phyloP scores from a whole-genome alignment of 2,113 vertebrate genomes.

The Taurulus bubalis region DNA sequence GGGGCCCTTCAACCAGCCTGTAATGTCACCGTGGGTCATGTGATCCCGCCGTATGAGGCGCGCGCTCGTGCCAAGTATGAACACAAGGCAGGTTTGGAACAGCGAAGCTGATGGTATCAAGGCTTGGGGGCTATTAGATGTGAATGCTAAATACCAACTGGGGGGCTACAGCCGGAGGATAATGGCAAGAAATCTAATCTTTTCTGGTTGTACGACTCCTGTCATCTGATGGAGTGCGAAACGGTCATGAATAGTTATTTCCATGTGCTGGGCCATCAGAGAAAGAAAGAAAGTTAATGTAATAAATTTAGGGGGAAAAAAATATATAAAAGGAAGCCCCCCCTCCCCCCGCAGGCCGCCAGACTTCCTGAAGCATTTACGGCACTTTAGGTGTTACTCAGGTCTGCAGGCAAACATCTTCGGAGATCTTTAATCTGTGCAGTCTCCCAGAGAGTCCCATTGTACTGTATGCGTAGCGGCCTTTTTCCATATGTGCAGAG shows the following conservation, averaged over 20 bases:
- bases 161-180: conserved; percentile 12
- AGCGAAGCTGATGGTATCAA: conserved; percentile 36
- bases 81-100: conserved; percentile 24
- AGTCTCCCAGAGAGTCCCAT: conserved; percentile 35
- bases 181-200: conserved; percentile 19
- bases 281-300: not conserved
- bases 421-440: conserved; percentile 65
- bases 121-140: conserved; percentile 48
- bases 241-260: conserved; percentile 8
- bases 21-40: conserved; percentile 60
- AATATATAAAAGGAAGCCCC: conserved; percentile 10
- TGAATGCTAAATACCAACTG: conserved; percentile 43
- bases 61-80: conserved; percentile 34
- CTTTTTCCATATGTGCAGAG: conserved; percentile 32
- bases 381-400: conserved; percentile 61
- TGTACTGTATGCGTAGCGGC: conserved; percentile 1
- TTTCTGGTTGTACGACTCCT: conserved; percentile 19
- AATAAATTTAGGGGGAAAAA: not conserved
- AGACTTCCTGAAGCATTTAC: conserved; percentile 74
- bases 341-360: conserved; percentile 29
- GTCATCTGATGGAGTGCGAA: conserved; percentile 31
- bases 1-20: conserved; percentile 53
- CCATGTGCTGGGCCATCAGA: not conserved
- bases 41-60: conserved; percentile 45
- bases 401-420: conserved; percentile 62